Percentiles rank a stretch among this genome's conserved stretches.
Evolutionary conservation across 2,888 invertebrate genomes (phyloP).

Genomic region (Eupeodes luniger): DNA sequence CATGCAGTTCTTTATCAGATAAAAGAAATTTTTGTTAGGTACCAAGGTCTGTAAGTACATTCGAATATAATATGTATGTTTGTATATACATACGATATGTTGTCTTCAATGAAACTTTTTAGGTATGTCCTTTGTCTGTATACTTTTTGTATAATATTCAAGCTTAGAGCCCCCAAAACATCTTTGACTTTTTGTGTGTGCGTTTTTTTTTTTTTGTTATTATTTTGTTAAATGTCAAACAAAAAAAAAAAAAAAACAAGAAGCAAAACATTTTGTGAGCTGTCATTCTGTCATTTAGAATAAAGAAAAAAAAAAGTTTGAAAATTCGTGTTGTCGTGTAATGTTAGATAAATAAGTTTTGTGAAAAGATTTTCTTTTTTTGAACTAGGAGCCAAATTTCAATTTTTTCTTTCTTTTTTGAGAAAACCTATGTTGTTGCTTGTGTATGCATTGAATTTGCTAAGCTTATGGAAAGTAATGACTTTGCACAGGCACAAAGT

Average conservation of each 20-base stretch:
- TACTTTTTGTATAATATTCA: no score
- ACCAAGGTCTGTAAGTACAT: no score
- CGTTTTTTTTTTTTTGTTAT: constrained; percentile 11
- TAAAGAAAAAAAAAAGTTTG: constrained; percentile 50
- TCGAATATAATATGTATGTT: no score
- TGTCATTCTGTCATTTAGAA: constrained; percentile 58
- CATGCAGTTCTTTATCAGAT: no score
- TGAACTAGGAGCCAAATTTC: neutral
- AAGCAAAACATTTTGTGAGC: constrained; percentile 43
- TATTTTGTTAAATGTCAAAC: constrained; percentile 12
- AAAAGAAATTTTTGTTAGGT: no score
- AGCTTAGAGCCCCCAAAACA: constrained; percentile 36
- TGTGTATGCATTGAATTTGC: neutral
- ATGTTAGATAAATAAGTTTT: constrained; percentile 36
- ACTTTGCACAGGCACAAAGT: constrained; percentile 14
- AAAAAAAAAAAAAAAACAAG: constrained; percentile 2
- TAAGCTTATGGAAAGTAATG: constrained; percentile 25
- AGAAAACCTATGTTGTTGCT: neutral
- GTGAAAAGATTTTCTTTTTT: neutral
- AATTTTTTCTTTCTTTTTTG: neutral
- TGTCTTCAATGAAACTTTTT: no score
- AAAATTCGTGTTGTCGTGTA: constrained; percentile 59
- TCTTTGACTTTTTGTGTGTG: neutral
- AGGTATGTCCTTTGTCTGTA: no score
- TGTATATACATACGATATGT: no score